Evolutionary conservation across 35 echinoderm and acorn worm genomes (phyloP), one percentile per base, ranked within the genome.

Genomic region (Diadema setosum): DNA sequence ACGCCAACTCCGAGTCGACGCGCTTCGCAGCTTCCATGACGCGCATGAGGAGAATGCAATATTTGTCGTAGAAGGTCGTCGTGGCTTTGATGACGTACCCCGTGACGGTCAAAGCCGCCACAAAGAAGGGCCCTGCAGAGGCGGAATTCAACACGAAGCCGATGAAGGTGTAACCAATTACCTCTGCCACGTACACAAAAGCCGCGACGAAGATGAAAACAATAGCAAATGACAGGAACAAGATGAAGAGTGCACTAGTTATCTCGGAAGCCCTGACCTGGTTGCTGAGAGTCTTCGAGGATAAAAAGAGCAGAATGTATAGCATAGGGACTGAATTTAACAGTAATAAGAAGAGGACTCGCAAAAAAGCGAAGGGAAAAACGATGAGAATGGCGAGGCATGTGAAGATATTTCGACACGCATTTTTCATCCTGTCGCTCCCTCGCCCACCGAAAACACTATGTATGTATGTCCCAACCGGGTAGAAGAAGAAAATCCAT

Each of bases 141-240:
- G 91, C 89, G 23, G 90, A 86, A 46, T 96, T 82, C 2, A 87
- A n/a, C 1, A 96, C 85, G 65, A 96, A 96, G 5, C 94, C 94
- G 39, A 96, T 86, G 65, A 96, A 96, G 23, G 90, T 88, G 46
- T 88, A 96, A 0, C 89, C 94, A 29, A 96, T 59, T 5, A 96
- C 58, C 58, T 96, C 94, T 2, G 89, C 90, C 15, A 96, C 32
- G 35, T 91, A 96, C 46, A 91, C 90, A 31, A 96, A 96, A 4
- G 84, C 87, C 5, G 90, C 94, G 26, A 96, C 85, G 61, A 96
- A 88, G 45, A 92, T 96, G 64, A 91, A 96, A 44, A 96, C 83
- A 37, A 83, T 59, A 0, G 94, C 88, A 34, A 96, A 33, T 2
- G 84, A 45, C 5, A 91, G 58, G 11, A 92, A 59, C 20, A 81